Percentiles rank a stretch among this genome's conserved stretches.
Evolutionary conservation across 37 sponge, comb jelly and placozoan genomes (phyloP).

Genomic region (Oscarella lobularis): DNA sequence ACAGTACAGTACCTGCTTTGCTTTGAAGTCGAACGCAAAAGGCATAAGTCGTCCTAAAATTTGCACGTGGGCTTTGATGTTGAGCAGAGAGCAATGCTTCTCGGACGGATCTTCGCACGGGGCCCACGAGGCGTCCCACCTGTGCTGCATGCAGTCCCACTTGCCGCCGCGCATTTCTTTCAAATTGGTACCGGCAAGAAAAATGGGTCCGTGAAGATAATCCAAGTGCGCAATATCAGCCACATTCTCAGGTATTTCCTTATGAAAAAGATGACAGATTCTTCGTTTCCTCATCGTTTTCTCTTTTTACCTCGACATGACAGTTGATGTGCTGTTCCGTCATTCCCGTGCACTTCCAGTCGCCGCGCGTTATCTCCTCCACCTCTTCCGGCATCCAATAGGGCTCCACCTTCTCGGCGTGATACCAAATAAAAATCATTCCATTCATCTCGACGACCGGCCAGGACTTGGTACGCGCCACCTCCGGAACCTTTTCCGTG

Average conservation of each 20-base stretch:
- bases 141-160: background rate
- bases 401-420: slow-evolving; percentile 50
- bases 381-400: slow-evolving; percentile 20
- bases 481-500: slow-evolving; percentile 26
- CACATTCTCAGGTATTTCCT: slow-evolving; percentile 55
- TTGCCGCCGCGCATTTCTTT: background rate
- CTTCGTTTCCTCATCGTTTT: too few relatives aligned
- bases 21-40: background rate
- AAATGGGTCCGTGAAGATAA: slow-evolving; percentile 25
- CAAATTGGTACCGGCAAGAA: slow-evolving; percentile 13
- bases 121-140: background rate
- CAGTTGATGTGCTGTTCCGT: slow-evolving; percentile 27
- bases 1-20: background rate
- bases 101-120: background rate
- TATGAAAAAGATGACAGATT: slow-evolving; percentile 6
- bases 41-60: background rate
- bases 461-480: slow-evolving; percentile 37
- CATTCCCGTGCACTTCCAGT: slow-evolving; percentile 21
- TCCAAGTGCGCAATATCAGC: slow-evolving; percentile 40
- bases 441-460: slow-evolving; percentile 25
- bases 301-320: slow-evolving; percentile 29
- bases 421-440: slow-evolving; percentile 33
- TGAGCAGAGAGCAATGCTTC: background rate
- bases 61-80: background rate
- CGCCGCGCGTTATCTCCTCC: slow-evolving; percentile 13